Percentiles rank a stretch among this genome's conserved stretches.
phyloP scores from a whole-genome alignment of 2,888 invertebrate species.

The Tryphoninae sp. region DNA sequence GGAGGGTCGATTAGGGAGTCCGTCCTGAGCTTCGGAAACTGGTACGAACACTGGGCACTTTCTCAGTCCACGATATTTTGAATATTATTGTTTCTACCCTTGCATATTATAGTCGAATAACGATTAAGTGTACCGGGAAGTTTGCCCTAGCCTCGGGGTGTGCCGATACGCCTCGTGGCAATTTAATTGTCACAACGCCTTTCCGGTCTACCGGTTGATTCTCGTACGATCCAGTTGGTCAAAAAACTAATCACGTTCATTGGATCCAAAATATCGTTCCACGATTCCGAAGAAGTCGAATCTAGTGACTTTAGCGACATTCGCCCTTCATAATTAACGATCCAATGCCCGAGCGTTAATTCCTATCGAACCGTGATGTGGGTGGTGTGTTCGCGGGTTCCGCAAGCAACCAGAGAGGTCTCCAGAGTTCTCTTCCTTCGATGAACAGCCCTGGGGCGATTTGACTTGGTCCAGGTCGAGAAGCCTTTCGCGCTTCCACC shows the following conservation, averaged over 20 bases:
- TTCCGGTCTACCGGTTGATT: neutral
- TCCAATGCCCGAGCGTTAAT: constrained; percentile 60
- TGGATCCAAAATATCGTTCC: too few relatives aligned
- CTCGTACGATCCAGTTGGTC: too few relatives aligned
- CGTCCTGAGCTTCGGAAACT: constrained; percentile 43
- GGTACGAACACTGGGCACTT: constrained; percentile 38
- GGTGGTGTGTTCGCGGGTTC: constrained; percentile 5
- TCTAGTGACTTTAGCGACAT: constrained; percentile 44
- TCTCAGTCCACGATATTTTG: constrained; percentile 46
- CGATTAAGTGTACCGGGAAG: constrained; percentile 77
- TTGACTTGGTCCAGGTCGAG: constrained; percentile 60
- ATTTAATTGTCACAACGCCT: constrained; percentile 64
- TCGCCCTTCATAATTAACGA: constrained; percentile 72
- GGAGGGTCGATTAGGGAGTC: constrained; percentile 65
- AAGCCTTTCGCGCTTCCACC: constrained; percentile 50
- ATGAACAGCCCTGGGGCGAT: constrained; percentile 52
- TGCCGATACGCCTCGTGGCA: constrained; percentile 42
- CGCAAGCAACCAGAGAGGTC: constrained; percentile 25
- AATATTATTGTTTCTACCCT: constrained; percentile 73
- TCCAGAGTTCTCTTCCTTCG: constrained; percentile 55
- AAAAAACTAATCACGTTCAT: too few relatives aligned
- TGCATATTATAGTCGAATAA: constrained; percentile 79
- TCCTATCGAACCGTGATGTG: constrained; percentile 47
- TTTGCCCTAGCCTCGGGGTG: constrained; percentile 73
- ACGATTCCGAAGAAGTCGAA: neutral